Evolutionary conservation across 2,888 invertebrate species (phyloP).

Genomic region (Tipula vernalis): DNA sequence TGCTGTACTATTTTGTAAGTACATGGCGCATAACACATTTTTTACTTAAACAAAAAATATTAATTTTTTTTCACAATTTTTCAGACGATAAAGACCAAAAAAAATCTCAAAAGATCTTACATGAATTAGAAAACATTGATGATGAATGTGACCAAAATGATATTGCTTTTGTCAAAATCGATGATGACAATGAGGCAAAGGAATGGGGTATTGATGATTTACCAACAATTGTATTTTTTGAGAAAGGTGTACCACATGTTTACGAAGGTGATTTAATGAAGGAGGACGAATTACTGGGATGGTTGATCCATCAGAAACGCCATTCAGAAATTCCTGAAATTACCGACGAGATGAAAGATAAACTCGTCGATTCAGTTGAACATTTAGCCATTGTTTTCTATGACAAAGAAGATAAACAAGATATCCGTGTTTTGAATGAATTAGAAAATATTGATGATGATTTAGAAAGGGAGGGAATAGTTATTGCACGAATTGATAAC

Average conservation of each 20-base stretch:
- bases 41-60: neutral
- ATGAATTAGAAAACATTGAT: slow-evolving; percentile 82
- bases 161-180: slow-evolving; percentile 84
- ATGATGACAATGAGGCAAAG: slow-evolving; percentile 75
- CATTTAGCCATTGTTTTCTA: slow-evolving; percentile 85
- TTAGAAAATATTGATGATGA: slow-evolving; percentile 89
- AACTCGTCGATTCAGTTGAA: slow-evolving; percentile 64
- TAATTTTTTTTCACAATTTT: slow-evolving; percentile 12
- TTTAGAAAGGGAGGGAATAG: slow-evolving; percentile 77
- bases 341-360: slow-evolving; percentile 88
- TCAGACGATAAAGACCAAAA: slow-evolving; percentile 84
- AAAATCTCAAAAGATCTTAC: slow-evolving; percentile 72
- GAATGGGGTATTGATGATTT: slow-evolving; percentile 77
- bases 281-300: slow-evolving; percentile 79
- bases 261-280: slow-evolving; percentile 79
- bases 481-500: slow-evolving; percentile 82
- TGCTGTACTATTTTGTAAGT: slow-evolving; percentile 83
- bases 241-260: slow-evolving; percentile 58
- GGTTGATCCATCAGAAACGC: slow-evolving; percentile 81
- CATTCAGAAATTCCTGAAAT: slow-evolving; percentile 86
- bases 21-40: neutral
- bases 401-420: slow-evolving; percentile 86
- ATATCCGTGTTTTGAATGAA: slow-evolving; percentile 75
- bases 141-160: slow-evolving; percentile 88
- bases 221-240: slow-evolving; percentile 69